Base-by-base conservation (phyloP, 2,113 vertebrate genomes). In the Elaphurus davidianus region DNA sequence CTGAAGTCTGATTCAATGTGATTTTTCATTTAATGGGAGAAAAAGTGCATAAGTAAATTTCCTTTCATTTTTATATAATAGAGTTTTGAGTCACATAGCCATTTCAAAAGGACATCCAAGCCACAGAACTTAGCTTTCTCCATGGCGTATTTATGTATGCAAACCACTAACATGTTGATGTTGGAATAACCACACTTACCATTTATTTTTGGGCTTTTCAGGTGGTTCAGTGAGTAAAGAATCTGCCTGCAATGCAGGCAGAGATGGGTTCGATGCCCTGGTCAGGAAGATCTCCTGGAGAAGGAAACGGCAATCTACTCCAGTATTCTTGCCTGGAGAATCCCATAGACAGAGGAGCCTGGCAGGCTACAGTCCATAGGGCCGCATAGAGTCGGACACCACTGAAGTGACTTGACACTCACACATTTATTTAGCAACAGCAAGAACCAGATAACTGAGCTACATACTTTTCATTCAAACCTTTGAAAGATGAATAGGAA, bases 1-100 rank as follows among this genome's bases (percentile, higher is more conserved):
- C 62, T 54, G 23, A 60, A 19, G 28, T 93, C 54, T 82, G 60
- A 78, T 95, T 91, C 55, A 88, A 90, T 90, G 28, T 84, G 6
- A 25, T 40, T 86, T 91, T 98, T 86, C 36, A 96, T 93, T 96
- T 93, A 43, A 15, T 76, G 21, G 71, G 23, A 43, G 40, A 40
- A 76, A 76, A 43, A 76, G 36, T 25, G 1, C 12, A 27, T 43
- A 43, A 43, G 12, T 43, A 27, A 54, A 83, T 95, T 96, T 92
- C 14, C 76, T 96, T 97, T 96, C 25, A 93, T 52, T 97, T 96
- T 94, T 88, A 25, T 81, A 78, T 94, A 98, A 91, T 94, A 83
- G 78, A 78, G 16, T 92, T 95, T 94, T 95, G 23, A 95, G 23
- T 64, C 95, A 88, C 13, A 40, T 27, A 14, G 60, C 25, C 40